Conservation (phyloP, 2,113 vertebrate genomes). For the Fregetta grallaria region DNA sequence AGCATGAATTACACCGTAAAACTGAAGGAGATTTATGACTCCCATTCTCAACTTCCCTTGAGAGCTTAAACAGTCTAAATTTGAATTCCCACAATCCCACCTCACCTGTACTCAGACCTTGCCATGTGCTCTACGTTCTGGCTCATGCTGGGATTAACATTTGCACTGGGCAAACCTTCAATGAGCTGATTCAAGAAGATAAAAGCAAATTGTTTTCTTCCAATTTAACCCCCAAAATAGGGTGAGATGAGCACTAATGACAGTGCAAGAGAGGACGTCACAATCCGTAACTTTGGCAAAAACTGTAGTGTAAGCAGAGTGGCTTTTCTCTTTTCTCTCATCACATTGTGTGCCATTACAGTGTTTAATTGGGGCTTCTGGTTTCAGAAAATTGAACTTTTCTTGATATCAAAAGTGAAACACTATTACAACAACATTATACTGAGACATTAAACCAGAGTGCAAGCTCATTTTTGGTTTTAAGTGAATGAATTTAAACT, state of each 20-base stretch:
- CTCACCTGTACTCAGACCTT: not conserved
- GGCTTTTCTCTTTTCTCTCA: conserved; percentile 33
- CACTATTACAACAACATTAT: not conserved
- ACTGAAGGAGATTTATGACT: not conserved
- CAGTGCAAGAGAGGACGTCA: not conserved
- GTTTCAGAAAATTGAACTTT: conserved; percentile 41
- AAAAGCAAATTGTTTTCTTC: not conserved
- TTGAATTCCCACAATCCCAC: not conserved
- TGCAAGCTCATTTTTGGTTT: not conserved
- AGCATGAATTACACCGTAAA: not conserved
- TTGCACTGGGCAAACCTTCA: not conserved
- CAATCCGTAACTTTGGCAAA: not conserved
- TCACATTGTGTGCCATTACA: not conserved
- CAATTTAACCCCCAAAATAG: not conserved
- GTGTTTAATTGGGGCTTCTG: not conserved
- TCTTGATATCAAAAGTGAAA: not conserved
- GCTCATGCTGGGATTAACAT: not conserved
- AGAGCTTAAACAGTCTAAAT: not conserved
- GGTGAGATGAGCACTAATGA: not conserved
- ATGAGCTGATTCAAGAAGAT: not conserved
- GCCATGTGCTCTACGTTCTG: rapidly evolving
- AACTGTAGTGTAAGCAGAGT: not conserved
- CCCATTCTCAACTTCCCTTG: not conserved
- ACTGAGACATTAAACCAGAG: not conserved
- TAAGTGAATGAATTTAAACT: not conserved